Base-by-base conservation (phyloP, 1,140 invertebrate species). In the Lordiphosa collinella region DNA sequence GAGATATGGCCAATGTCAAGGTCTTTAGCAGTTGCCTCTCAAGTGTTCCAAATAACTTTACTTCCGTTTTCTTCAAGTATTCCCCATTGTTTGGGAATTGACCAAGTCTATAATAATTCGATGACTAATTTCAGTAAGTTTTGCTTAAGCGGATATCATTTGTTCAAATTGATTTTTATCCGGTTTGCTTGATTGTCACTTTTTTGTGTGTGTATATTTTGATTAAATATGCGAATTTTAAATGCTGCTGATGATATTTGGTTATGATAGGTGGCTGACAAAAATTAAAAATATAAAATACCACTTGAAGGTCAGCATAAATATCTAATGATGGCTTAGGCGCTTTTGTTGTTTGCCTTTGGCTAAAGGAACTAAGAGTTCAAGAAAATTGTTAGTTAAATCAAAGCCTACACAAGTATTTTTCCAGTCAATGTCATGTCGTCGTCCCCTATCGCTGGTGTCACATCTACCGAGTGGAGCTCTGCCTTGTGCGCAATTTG, bases 81-180 rank as follows among this genome's bases (percentile, higher is more conserved):
- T 55, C 50, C 53, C 40, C 6, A 46, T 57, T 29, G 25, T 40
- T 40, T 37, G 49, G 44, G 46, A 29, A 40, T 66, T 65, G 7
- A 2, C 7, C 0, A 35, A 46, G 31, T 40, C 46, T 43, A 16
- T 25, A 49, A 13, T 78, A 72, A 48, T 46, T 35, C 14, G 50
- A 36, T 78, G 73, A 78, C 73, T 79, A 72, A 78, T 66, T 29
- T 29, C 25, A 5, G 9, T 43, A 40, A 35, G 41, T 29, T 29
- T 29, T 16, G 25, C 50, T 41, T 56, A 78, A 78, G 73, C 73
- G 73, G 73, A 78, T 78, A 67, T 78, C 34, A 59, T 72, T 64
- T 56, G 53, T 62, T 71, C n/a, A 55, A 38, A 54, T 67, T 35
- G 32, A 36, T 53, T 68, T 58, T 66, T 78, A 80, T 73, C 74